Evolutionary conservation across 1,140 invertebrate genomes (phyloP), one percentile per base, ranked within the genome.

Genomic region (Drosophila saltans): DNA sequence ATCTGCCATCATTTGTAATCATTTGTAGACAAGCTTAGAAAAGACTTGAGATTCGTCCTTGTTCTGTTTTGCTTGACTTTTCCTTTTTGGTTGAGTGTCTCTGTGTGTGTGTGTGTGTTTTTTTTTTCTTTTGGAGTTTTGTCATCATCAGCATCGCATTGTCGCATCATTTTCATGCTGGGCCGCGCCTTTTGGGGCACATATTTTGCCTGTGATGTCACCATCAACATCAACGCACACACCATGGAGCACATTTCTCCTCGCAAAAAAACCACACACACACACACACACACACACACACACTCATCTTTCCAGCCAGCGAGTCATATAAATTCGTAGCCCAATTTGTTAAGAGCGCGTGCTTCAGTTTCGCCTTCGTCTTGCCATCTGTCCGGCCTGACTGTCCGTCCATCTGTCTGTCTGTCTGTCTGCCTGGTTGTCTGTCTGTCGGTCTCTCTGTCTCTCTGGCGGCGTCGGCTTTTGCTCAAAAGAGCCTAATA

Each of bases 331-430:
- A 82, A 83, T 84, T 86, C 73, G 83, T 78, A 89, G 80, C 80
- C 84, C 80, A 88, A 88, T 88, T 88, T 88, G 83, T 88, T 80
- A 80, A 89, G 70, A 88, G 83, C 83, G 84, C 83, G 83, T 88
- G 83, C 84, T 89, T 88, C 68, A 88, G 73, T 83, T 88, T 83
- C 73, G 69, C 48, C 68, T 62, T 66, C 52, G 36, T 33, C 41
- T 60, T 24, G 10, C 30, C 55, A 43, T 62, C 67, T 28, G 62
- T 75, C 36, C 33, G 48, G 30, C 10, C 26, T 55, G 52, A 58
- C 63, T 28, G 62, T 75, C 36, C 33, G 48, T 48, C 58, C 1
- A 41, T 16, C 40, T 24, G 52, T 59, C 24, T 21, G 43, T 61
- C 56, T 8, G 48, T 65, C 79, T 56, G 56, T 26, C 21, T 52